These are phyloP conservation scores for Anodontia alba DNA, from an alignment of 2,888 invertebrate genomes.

Conservation along the genomic window DNA sequence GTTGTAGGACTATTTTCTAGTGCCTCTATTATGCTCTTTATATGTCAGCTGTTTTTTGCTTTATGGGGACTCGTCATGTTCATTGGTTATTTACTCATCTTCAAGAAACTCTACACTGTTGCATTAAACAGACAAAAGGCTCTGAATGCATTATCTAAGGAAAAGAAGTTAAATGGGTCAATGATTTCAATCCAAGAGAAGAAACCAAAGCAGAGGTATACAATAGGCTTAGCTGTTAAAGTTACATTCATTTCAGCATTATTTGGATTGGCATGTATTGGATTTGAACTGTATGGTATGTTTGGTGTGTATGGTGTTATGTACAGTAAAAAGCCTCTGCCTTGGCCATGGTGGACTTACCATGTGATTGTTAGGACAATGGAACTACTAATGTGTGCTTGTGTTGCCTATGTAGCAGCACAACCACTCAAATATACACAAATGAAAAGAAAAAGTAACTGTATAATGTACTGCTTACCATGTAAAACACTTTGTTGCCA, in stretches of 20 bases:
- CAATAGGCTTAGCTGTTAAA: conserved; percentile 93
- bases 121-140: conserved; percentile 81
- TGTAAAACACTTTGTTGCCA: conserved; percentile 60
- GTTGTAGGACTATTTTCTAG: conserved; percentile 77
- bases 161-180: conserved; percentile 33
- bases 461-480: conserved; percentile 52
- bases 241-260: conserved; percentile 95
- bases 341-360: conserved; percentile 96
- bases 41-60: conserved; percentile 92
- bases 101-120: conserved; percentile 78
- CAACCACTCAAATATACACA: conserved; percentile 85
- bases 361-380: conserved; percentile 93
- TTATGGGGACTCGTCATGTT: conserved; percentile 93
- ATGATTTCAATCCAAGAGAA: conserved; percentile 38
- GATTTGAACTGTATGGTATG: conserved; percentile 93
- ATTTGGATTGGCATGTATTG: conserved; percentile 92
- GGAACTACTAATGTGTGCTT: conserved; percentile 94
- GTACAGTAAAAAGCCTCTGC: conserved; percentile 84
- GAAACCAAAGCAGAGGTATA: conserved; percentile 80
- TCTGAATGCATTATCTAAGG: conserved; percentile 46
- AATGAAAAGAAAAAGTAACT: conserved; percentile 42
- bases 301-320: conserved; percentile 87
- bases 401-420: conserved; percentile 94
- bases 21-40: conserved; percentile 80
- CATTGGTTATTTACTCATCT: conserved; percentile 89